Evolutionary conservation across 92 coral and sea anemone genomes (phyloP).

Genomic region (Palythoa grandis): DNA sequence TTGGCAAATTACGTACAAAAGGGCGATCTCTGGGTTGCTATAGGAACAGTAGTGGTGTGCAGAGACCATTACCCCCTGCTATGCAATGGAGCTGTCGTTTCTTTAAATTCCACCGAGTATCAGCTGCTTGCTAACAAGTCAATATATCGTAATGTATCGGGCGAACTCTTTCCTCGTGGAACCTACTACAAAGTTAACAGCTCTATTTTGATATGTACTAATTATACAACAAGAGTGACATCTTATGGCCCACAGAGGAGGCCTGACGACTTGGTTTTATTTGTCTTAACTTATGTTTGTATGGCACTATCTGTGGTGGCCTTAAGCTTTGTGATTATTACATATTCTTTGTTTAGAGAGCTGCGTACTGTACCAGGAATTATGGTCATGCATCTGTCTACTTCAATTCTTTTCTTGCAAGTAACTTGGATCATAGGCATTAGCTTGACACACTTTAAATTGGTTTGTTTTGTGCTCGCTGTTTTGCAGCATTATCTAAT

Average conservation of each 20-base stretch:
- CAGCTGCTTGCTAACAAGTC: not conserved
- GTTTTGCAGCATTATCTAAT: not conserved
- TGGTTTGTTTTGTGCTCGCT: not conserved
- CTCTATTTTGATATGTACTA: slow-evolving; percentile 12
- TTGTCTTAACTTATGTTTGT: slow-evolving; percentile 10
- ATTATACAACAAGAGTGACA: not conserved
- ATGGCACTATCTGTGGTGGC: slow-evolving; percentile 25
- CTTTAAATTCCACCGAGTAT: not conserved
- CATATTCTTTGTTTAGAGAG: slow-evolving; percentile 23
- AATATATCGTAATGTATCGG: slow-evolving; percentile 3
- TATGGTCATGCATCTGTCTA: slow-evolving; percentile 16
- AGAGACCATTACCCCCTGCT: not conserved
- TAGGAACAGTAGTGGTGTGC: not conserved
- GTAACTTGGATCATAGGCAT: slow-evolving; percentile 11
- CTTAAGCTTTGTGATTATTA: slow-evolving; percentile 19
- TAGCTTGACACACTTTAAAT: not conserved
- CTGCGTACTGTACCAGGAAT: slow-evolving; percentile 34
- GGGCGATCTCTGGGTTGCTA: not conserved
- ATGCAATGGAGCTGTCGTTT: not conserved
- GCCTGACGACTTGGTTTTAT: not conserved
- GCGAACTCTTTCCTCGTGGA: slow-evolving; percentile 11
- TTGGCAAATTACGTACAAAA: not conserved
- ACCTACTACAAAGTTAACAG: slow-evolving; percentile 24
- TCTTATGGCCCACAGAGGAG: not conserved
- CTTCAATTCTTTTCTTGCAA: slow-evolving; percentile 23